Percentiles rank a stretch among this genome's conserved stretches.
Evolutionary conservation across 2,113 vertebrate genomes (phyloP).

Genomic region (Nycticebus coucang): DNA sequence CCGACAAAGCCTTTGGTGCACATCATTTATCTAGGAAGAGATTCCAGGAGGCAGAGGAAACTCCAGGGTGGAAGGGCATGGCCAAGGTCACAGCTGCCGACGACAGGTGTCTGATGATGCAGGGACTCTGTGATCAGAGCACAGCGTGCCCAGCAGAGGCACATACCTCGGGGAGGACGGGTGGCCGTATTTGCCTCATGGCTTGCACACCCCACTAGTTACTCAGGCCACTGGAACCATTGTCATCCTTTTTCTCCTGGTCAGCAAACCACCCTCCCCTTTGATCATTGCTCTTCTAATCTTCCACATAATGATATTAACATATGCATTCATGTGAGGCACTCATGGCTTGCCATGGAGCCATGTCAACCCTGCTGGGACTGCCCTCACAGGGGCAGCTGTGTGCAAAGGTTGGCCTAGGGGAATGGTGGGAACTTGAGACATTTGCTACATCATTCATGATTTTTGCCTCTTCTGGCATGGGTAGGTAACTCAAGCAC

Average conservation of each 20-base stretch:
- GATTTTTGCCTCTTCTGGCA: background rate
- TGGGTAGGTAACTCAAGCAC: background rate
- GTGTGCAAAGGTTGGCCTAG: background rate
- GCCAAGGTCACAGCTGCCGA: background rate
- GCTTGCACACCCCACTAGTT: background rate
- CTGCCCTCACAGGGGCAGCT: background rate
- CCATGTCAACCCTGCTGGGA: background rate
- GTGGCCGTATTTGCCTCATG: background rate
- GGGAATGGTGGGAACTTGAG: accelerated
- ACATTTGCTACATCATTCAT: background rate
- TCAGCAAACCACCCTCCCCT: background rate
- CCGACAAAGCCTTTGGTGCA: background rate
- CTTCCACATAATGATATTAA: too few relatives aligned
- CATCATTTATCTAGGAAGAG: background rate
- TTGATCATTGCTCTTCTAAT: too few relatives aligned
- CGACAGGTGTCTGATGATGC: background rate
- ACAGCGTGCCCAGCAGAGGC: background rate
- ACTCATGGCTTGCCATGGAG: background rate
- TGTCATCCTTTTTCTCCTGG: background rate
- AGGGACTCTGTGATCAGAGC: background rate
- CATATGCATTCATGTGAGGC: too few relatives aligned
- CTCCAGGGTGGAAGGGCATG: background rate
- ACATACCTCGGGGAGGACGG: background rate
- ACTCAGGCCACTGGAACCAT: background rate
- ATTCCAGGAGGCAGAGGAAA: background rate